A percentile compares a stretch with the other conserved stretches of the same genome.
phyloP scores from a whole-genome alignment of 1,140 invertebrate species.

The Drosophila simulans region DNA sequence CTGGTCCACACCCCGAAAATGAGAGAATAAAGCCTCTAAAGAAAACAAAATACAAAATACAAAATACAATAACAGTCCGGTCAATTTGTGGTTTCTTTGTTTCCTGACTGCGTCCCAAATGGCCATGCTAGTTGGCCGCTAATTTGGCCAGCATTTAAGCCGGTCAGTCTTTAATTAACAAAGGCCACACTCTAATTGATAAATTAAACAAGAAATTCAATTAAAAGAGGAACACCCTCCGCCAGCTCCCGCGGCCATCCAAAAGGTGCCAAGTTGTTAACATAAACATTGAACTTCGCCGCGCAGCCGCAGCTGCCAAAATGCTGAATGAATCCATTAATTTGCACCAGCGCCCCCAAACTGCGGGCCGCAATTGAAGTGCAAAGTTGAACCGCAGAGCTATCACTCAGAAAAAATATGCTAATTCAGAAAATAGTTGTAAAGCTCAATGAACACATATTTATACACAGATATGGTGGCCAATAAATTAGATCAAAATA shows the following conservation, averaged over 20 bases:
- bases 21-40: slow-evolving; percentile 24
- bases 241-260: slow-evolving; percentile 13
- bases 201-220: slow-evolving; percentile 74
- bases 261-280: slow-evolving; percentile 75
- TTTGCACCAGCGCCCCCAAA: slow-evolving; percentile 78
- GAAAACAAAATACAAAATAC: not conserved
- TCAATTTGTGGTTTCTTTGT: slow-evolving; percentile 73
- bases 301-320: slow-evolving; percentile 29
- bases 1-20: slow-evolving; percentile 74
- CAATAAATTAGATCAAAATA: too few species aligned
- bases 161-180: slow-evolving; percentile 62
- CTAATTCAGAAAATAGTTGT: not conserved
- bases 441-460: not conserved
- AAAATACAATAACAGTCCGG: slow-evolving; percentile 34
- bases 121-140: slow-evolving; percentile 58
- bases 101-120: slow-evolving; percentile 52
- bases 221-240: slow-evolving; percentile 44
- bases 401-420: not conserved
- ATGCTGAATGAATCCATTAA: slow-evolving; percentile 79
- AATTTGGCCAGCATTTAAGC: slow-evolving; percentile 63
- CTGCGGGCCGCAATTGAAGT: slow-evolving; percentile 66
- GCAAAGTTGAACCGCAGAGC: slow-evolving; percentile 70
- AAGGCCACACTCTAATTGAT: slow-evolving; percentile 73
- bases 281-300: slow-evolving; percentile 79
- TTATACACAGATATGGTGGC: not conserved